Percentiles rank a stretch among this genome's conserved stretches.
Evolutionary conservation across 1,140 invertebrate species (phyloP).

Genomic region (Pseudobourletiella spinata): DNA sequence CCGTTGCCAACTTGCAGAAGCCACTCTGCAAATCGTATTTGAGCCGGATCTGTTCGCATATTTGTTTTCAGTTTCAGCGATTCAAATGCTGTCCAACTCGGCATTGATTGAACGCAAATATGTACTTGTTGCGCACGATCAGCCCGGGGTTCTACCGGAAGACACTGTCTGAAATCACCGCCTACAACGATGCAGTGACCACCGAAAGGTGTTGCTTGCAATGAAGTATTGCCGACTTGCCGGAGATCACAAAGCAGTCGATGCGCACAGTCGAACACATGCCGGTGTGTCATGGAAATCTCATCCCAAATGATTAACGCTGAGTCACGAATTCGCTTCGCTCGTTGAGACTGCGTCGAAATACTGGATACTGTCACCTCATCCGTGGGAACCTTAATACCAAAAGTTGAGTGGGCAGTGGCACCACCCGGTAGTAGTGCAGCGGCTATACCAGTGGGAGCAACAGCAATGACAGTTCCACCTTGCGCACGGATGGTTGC

Average conservation of each 20-base stretch:
- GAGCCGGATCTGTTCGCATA: conserved; percentile 8
- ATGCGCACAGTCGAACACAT: neutral
- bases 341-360: neutral
- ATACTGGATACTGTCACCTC: conserved; percentile 11
- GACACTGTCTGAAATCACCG: conserved; percentile 20
- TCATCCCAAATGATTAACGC: neutral
- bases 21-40: conserved; percentile 9
- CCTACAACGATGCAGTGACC: conserved; percentile 15
- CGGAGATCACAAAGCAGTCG: neutral
- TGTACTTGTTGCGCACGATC: neutral
- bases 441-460: conserved; percentile 38
- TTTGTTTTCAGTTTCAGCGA: neutral
- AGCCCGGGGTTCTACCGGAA: no score
- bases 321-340: neutral
- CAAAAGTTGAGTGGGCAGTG: conserved; percentile 31
- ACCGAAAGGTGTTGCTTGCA: conserved; percentile 12
- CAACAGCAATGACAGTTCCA: conserved; percentile 21
- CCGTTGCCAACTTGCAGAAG: conserved; percentile 8
- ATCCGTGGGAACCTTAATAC: conserved; percentile 22
- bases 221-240: no score
- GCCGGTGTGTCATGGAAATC: neutral
- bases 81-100: neutral
- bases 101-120: neutral
- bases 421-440: conserved; percentile 32
- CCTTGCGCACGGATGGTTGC: conserved; percentile 5